Evolutionary conservation across 1,140 invertebrate species (phyloP).

Genomic region (Drosophila yakuba): DNA sequence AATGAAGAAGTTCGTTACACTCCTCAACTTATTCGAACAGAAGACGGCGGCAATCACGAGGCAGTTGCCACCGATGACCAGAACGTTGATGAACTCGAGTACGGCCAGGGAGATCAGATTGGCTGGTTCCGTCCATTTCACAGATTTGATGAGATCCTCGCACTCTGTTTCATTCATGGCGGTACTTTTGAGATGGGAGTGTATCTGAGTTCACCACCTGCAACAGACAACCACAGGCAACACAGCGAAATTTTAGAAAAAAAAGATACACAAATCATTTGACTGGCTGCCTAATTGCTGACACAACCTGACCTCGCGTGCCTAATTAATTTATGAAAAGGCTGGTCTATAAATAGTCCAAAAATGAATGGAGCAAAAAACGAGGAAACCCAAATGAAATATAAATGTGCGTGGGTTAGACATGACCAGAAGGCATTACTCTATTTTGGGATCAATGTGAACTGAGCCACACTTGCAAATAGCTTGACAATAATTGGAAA

Average conservation of each 20-base stretch:
- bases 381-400: conserved; percentile 14
- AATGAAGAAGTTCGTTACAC: conserved; percentile 98
- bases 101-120: conserved; percentile 90
- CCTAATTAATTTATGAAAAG: conserved; percentile 72
- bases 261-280: conserved; percentile 17
- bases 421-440: conserved; percentile 10
- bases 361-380: conserved; percentile 18
- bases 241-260: background rate
- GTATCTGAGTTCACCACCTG: conserved; percentile 79
- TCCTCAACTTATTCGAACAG: conserved; percentile 93
- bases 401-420: conserved; percentile 3
- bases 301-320: conserved; percentile 32
- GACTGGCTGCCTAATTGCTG: conserved; percentile 28
- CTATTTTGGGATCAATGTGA: background rate
- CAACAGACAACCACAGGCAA: conserved; percentile 16
- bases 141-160: conserved; percentile 89
- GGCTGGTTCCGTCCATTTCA: conserved; percentile 91
- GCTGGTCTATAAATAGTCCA: conserved; percentile 30
- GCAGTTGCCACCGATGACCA: conserved; percentile 95
- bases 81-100: conserved; percentile 92
- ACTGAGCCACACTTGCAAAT: background rate
- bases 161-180: conserved; percentile 91
- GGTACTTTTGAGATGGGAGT: conserved; percentile 78
- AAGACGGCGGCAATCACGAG: conserved; percentile 96
- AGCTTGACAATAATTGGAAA: background rate